These are phyloP conservation scores for Harpagoxenus sublaevis DNA, from an alignment of 2,888 invertebrate species.

Conservation along the genomic window DNA sequence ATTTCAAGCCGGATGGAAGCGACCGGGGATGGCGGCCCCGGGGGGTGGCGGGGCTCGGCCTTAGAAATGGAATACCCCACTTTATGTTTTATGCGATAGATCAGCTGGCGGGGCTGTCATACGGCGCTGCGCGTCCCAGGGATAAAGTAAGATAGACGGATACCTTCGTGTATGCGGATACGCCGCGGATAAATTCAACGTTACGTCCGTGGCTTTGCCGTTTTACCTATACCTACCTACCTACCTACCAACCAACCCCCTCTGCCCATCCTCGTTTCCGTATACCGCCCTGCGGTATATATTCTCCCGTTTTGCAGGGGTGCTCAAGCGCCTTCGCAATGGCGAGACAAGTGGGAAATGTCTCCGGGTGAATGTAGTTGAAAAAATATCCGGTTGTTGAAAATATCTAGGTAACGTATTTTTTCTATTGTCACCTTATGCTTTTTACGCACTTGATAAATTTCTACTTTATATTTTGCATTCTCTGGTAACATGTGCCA, in stretches of 20 bases:
- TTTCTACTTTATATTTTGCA: neutral
- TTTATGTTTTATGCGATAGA: constrained; percentile 86
- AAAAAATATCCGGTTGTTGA: constrained; percentile 30
- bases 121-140: constrained; percentile 83
- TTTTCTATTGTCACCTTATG: constrained; percentile 5
- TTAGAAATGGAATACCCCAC: constrained; percentile 85
- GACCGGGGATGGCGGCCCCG: constrained; percentile 40
- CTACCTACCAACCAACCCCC: constrained; percentile 19
- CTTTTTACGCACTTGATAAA: constrained; percentile 18
- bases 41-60: constrained; percentile 74
- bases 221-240: constrained; percentile 79
- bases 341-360: constrained; percentile 51
- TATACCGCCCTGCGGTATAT: constrained; percentile 55
- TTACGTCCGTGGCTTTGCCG: constrained; percentile 83
- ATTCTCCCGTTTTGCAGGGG: constrained; percentile 69
- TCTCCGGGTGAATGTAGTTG: constrained; percentile 26
- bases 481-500: neutral
- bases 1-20: constrained; percentile 78
- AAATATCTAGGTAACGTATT: constrained; percentile 21
- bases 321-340: constrained; percentile 69
- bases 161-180: constrained; percentile 82
- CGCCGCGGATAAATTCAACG: constrained; percentile 84
- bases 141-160: constrained; percentile 86
- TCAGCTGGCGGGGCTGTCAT: constrained; percentile 85
- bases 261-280: constrained; percentile 40